Evolutionary conservation across 2,113 vertebrate species (phyloP).

Genomic region (Dromiciops gliroides): DNA sequence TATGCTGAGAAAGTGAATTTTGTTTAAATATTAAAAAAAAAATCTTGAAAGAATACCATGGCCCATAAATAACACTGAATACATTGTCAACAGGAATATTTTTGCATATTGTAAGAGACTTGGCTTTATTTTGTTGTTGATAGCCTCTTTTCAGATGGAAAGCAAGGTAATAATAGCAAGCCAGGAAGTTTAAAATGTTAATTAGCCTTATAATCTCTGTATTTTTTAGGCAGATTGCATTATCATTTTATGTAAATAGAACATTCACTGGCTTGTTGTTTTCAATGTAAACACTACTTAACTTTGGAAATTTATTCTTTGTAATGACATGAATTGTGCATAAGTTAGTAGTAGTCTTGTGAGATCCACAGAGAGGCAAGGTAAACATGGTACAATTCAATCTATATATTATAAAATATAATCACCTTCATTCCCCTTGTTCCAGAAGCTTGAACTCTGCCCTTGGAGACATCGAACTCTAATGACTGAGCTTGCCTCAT

Average conservation of each 20-base stretch:
- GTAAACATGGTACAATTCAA: not conserved
- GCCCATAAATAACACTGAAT: constrained; percentile 76
- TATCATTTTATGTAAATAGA: constrained; percentile 64
- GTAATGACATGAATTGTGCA: constrained; percentile 17
- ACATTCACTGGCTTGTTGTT: constrained; percentile 42
- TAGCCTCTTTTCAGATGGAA: constrained; percentile 72
- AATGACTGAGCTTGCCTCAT: not conserved
- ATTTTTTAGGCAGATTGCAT: constrained; percentile 71
- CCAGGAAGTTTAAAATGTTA: constrained; percentile 71
- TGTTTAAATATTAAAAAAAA: constrained; percentile 76
- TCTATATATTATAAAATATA: not conserved
- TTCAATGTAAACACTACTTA: constrained; percentile 57
- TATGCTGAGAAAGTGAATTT: constrained; percentile 71
- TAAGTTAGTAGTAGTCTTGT: not conserved
- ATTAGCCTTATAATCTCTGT: constrained; percentile 77
- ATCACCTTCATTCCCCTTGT: not conserved
- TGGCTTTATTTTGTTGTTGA: constrained; percentile 64
- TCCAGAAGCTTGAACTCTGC: not conserved
- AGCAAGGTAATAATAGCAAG: constrained; percentile 70
- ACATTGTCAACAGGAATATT: constrained; percentile 80
- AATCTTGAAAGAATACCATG: constrained; percentile 75
- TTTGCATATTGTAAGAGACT: constrained; percentile 72
- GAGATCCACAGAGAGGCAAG: not conserved
- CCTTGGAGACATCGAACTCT: not conserved
- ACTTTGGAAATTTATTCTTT: constrained; percentile 55